These are phyloP conservation scores for Ibycter americanus DNA, from an alignment of 2,797 vertebrate genomes.

Conservation along the genomic window DNA sequence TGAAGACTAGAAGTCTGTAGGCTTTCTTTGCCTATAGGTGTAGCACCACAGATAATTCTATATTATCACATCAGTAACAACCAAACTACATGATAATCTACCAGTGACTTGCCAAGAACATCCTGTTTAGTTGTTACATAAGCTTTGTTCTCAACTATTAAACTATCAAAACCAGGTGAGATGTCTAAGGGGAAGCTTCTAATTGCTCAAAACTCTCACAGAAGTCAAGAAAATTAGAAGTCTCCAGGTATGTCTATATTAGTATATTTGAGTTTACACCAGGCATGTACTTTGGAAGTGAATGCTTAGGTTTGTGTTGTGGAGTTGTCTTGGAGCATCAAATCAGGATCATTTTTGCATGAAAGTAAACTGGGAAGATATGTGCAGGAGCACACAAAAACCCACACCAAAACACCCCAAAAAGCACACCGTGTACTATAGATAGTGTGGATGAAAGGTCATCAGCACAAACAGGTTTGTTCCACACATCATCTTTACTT, in stretches of 20 bases:
- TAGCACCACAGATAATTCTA: neutral
- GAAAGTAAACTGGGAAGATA: neutral
- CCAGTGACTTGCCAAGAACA: neutral
- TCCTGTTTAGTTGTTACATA: neutral
- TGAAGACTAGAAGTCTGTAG: neutral
- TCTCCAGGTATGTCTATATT: neutral
- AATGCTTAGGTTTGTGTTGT: neutral
- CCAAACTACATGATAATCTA: neutral
- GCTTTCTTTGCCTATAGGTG: neutral
- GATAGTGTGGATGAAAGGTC: neutral
- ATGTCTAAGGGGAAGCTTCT: neutral
- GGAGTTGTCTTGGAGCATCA: neutral
- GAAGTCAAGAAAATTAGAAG: neutral
- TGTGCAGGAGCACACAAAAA: neutral
- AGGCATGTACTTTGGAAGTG: neutral
- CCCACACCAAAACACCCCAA: neutral
- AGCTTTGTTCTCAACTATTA: neutral
- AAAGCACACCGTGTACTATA: neutral
- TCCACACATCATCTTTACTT: neutral
- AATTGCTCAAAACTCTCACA: neutral
- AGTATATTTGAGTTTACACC: neutral
- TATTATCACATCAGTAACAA: neutral
- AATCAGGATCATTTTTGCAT: neutral
- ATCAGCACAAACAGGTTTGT: neutral
- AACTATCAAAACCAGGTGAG: neutral